Base-by-base conservation (phyloP, 2,888 invertebrate species). In the Choristoneura rosaceana region DNA sequence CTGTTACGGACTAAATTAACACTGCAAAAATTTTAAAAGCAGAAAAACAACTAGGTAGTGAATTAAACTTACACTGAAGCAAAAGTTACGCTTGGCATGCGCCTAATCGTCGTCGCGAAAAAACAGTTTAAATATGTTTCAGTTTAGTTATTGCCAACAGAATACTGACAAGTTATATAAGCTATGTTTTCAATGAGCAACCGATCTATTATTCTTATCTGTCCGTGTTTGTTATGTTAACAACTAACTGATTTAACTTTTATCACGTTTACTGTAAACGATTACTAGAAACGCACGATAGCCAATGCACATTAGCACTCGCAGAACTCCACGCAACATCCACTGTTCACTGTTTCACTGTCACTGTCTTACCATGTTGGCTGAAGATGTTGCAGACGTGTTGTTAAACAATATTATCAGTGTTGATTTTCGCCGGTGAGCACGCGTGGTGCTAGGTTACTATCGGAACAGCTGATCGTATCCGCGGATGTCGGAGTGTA, bases 331-430 rank as follows among this genome's bases (percentile, higher is more conserved):
- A 89, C 84, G 80, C 67, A 55, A 34, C 71, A 68, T 77, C 76
- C 89, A 88, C 85, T 75, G 78, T 80, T 77, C 88, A 89, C 89
- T 83, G 76, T 79, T 38, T 81, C 90, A 91, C 90, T 83, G 78
- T 81, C 89, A 90, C 90, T 85, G 75, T 75, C 93, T 93, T 93
- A 93, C 93, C 93, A 93, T 93, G 85, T 79, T 92, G 90, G 78
- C 81, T 74, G 78, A 77, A 71, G 76, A 79, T 75, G 76, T 80
- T 8, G 52, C 14, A 75, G 79, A 79, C 79, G 79, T 85, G 83
- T 86, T 84, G 81, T 84, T 81, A 85, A 86, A 85, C 84, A 85
- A 83, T 80, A 81, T 65, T 73, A 69, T 70, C 63, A 50, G 33
- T 68, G 17, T 60, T 33, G 62, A 50, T 63, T 68, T 68, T 80